Conservation (phyloP, 2,113 vertebrate genomes). For the Cranoglanis bouderius region DNA sequence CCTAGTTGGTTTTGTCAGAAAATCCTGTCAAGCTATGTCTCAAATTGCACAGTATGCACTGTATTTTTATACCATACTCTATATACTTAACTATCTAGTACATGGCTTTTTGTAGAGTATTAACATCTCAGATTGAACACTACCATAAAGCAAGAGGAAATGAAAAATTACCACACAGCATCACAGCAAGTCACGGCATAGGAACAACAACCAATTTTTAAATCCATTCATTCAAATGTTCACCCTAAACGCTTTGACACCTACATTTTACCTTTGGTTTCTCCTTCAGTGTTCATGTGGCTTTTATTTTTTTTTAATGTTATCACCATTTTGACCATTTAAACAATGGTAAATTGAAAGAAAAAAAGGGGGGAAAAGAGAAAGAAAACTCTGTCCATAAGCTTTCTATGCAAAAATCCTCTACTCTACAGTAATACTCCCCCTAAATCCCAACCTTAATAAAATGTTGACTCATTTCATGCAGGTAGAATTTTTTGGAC, state of each 20-base stretch:
- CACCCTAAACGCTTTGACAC: neutral
- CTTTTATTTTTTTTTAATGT: neutral
- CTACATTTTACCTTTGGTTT: neutral
- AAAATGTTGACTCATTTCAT: neutral
- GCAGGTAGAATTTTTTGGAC: neutral
- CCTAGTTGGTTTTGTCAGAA: neutral
- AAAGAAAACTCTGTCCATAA: neutral
- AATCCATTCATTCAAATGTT: neutral
- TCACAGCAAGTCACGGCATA: neutral
- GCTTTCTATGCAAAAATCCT: neutral
- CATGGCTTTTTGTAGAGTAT: neutral
- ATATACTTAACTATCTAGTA: too few species aligned
- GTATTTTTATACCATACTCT: neutral
- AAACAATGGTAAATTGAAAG: neutral
- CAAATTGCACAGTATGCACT: neutral
- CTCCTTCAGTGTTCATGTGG: neutral
- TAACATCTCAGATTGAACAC: neutral
- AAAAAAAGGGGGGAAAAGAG: too few species aligned
- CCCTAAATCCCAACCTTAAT: neutral
- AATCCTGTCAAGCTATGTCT: neutral
- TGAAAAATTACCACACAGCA: neutral
- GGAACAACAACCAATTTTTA: neutral
- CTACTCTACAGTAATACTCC: neutral
- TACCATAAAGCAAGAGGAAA: neutral
- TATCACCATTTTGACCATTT: neutral